Conservation (phyloP, 1,140 invertebrate species). For the Mizuhopecten yessoensis region DNA sequence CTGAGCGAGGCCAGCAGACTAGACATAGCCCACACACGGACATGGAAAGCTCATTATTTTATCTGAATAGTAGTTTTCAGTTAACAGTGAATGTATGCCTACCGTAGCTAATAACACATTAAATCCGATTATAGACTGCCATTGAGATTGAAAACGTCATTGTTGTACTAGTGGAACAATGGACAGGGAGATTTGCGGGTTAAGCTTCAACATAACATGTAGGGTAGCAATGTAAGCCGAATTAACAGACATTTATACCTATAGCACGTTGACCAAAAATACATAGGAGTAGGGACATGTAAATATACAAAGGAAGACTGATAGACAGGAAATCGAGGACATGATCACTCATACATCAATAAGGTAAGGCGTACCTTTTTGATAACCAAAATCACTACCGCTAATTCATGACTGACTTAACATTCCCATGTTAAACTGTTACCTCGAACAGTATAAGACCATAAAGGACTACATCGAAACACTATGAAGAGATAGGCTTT, state of each 20-base stretch:
- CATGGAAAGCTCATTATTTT: not conserved
- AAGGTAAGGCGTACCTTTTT: not conserved
- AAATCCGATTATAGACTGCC: slow-evolving; percentile 28
- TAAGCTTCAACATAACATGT: not conserved
- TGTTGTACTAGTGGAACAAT: slow-evolving; percentile 4
- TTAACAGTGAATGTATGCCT: slow-evolving; percentile 5
- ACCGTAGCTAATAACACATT: not conserved
- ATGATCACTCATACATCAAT: not conserved
- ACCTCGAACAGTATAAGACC: too few species aligned
- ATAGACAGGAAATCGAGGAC: not conserved
- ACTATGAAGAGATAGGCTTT: too few species aligned
- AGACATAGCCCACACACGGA: not conserved
- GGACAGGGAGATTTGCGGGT: not conserved
- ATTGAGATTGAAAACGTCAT: slow-evolving; percentile 28
- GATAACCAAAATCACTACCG: not conserved
- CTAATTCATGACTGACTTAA: not conserved
- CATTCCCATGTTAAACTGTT: not conserved
- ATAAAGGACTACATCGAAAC: too few species aligned
- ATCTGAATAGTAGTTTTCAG: not conserved
- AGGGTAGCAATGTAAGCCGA: not conserved
- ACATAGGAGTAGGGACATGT: not conserved
- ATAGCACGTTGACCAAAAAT: not conserved
- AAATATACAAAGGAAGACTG: not conserved
- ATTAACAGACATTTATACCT: not conserved
- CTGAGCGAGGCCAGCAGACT: slow-evolving; percentile 1